Conservation (phyloP, 2,797 vertebrate genomes). For the Sciurus vulgaris region DNA sequence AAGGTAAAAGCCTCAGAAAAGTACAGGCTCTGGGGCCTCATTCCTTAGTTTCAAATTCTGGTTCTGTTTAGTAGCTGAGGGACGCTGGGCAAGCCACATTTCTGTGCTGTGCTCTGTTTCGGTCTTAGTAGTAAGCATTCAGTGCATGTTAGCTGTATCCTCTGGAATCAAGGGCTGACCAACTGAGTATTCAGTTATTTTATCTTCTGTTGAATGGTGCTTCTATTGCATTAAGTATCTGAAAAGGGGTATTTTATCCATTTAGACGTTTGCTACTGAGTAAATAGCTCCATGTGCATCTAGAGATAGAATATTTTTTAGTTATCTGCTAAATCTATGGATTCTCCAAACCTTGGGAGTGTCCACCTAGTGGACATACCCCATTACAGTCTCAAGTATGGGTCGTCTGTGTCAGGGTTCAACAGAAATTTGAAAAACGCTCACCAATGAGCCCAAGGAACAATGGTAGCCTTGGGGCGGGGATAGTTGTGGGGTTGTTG, state of each 20-base stretch:
- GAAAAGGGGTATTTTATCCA: background rate
- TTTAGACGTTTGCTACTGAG: background rate
- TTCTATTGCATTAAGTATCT: background rate
- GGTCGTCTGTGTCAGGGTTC: background rate
- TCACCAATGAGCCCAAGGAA: background rate
- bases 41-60: slow-evolving; percentile 50
- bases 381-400: background rate
- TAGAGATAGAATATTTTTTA: background rate
- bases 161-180: background rate
- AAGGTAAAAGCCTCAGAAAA: background rate
- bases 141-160: no score
- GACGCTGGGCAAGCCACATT: slow-evolving; percentile 52
- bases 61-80: background rate
- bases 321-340: background rate
- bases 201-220: background rate
- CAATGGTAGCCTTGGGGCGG: background rate
- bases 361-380: background rate
- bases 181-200: background rate
- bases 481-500: background rate
- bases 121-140: background rate
- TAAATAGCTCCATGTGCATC: background rate
- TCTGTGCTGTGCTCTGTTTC: background rate
- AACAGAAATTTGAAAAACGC: background rate
- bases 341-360: background rate
- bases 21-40: slow-evolving; percentile 67